Evolutionary conservation across 37 sponge, comb jelly and placozoan genomes (phyloP), one percentile per base, ranked within the genome.

Genomic region (Aplysina aerophoba): DNA sequence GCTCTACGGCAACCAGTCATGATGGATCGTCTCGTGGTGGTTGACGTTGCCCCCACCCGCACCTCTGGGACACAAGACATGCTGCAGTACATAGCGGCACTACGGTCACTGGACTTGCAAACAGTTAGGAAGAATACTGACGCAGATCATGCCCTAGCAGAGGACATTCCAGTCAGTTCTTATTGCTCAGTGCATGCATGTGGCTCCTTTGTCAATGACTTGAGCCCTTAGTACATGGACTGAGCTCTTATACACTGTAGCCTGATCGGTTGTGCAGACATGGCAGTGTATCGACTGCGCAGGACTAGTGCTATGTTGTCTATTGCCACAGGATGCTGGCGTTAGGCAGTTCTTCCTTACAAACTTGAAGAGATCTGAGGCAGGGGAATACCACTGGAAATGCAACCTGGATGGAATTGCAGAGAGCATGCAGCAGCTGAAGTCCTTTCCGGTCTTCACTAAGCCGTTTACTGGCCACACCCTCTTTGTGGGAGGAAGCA

Each of bases 11-110:
- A 84, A n/a, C 91, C 95, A 12, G 63, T 83, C 16, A 20, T 90
- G 3, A 88, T 95, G 30, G 91, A 90, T 59, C 28, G 59, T 37
- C 87, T 97, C 65, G 55, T 97, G 0, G 90, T 95, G 17, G 81
- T 92, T 55, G 97, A 97, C 56, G 86, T 90, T 30, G 54, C 93
- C 15, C 97, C 97, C 20, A 41, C 79, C 35, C 41, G 56, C 11
- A 59, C 81, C 25, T 73, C 81, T n/a, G 88, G 80, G 20, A 81
- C 64, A 5, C 61, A 80, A 14, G 60, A 84, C 22, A 55, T 55
- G 13, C 34, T 63, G 50, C 33, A 65, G 31, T 15, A 77, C 22
- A 34, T 94, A 15, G 57, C n/a, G 33, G 83, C 61, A 24, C 56
- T 94, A 28, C 56, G 25, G 54, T 37, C 33, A 22, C 84, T 94